Percentiles rank a stretch among this genome's conserved stretches.
phyloP scores from a whole-genome alignment of 2,888 invertebrate genomes.

The Drosophila leonis region DNA sequence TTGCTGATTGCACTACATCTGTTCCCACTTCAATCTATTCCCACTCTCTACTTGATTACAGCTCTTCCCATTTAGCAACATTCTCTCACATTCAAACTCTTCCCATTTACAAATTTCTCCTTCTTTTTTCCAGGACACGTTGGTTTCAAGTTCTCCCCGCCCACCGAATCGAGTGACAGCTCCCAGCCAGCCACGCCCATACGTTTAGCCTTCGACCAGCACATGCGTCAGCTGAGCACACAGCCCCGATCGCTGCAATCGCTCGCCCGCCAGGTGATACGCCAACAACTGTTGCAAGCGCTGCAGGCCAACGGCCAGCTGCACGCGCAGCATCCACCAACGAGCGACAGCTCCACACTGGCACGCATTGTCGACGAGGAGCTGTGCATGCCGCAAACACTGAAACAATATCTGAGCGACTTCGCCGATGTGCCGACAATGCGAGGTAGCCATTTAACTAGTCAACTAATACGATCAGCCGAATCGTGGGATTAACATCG shows the following conservation, averaged over 20 bases:
- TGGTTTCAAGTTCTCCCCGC: constrained; percentile 76
- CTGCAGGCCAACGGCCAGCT: constrained; percentile 59
- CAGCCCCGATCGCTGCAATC: constrained; percentile 81
- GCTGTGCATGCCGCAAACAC: constrained; percentile 77
- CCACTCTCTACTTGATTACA: too few species aligned
- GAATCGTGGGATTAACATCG: constrained; percentile 59
- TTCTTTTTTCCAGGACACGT: constrained; percentile 70
- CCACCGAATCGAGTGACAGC: constrained; percentile 6
- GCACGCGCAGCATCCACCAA: constrained; percentile 67
- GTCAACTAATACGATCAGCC: constrained; percentile 17
- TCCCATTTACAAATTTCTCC: neutral
- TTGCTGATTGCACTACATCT: too few species aligned
- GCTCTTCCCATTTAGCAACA: too few species aligned
- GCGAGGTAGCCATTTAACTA: constrained; percentile 21
- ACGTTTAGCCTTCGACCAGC: constrained; percentile 53
- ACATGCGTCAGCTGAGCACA: constrained; percentile 57
- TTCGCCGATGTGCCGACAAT: constrained; percentile 81
- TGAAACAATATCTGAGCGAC: constrained; percentile 81
- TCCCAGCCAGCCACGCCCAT: neutral
- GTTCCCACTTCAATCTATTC: too few species aligned
- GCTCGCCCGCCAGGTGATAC: constrained; percentile 79
- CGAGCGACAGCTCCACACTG: constrained; percentile 78
- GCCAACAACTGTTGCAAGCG: constrained; percentile 68
- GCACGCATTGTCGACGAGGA: constrained; percentile 74
- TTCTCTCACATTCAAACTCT: neutral